Evolutionary conservation across 1,140 invertebrate genomes (phyloP), one percentile per base, ranked within the genome.

Genomic region (Diorhabda carinulata): DNA sequence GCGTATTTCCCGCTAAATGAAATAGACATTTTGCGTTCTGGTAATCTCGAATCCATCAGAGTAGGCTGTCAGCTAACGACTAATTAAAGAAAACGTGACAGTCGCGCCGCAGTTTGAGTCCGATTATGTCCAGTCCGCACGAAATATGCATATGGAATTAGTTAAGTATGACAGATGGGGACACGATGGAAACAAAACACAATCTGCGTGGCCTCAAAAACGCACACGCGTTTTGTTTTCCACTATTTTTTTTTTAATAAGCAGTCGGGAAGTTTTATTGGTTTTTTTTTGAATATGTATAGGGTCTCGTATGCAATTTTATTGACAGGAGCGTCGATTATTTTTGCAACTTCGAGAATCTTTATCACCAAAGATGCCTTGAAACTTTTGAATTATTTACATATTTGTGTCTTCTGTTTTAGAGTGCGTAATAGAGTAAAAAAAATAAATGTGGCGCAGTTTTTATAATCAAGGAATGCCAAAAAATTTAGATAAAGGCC

Each of bases 81-180:
- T 70, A 70, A 70, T 70, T 70, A 70, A 70, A 67, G 69, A 70
- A 67, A 67, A 70, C 66, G 69, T 70, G 69, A 61, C 59, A 61
- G 59, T 61, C 59, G 47, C 47, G 47, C 59, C 25, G 59, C 59
- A 43, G 69, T 70, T 67, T 67, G 69, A 61, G 65, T 70, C 64
- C 69, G 69, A 70, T 70, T 67, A 70, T 70, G 65, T 70, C 62
- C 43, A 45, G 42, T 3, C 44, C 57, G 69, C 73, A 74, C 67
- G 71, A n/a, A 6, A 70, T 70, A 71, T 70, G 73, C 71, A 74
- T 73, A 70, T 71, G 60, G 69, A 71, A 74, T 74, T 72, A 72
- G 59, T 60, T 62, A 68, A 72, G 66, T 69, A 73, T 74, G 73
- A 74, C 73, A 74, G 73, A 74, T 74, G 67, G 64, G 71, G 47